phyloP scores from a whole-genome alignment of 1,140 invertebrate genomes.

The Medauroidea extradentata region DNA sequence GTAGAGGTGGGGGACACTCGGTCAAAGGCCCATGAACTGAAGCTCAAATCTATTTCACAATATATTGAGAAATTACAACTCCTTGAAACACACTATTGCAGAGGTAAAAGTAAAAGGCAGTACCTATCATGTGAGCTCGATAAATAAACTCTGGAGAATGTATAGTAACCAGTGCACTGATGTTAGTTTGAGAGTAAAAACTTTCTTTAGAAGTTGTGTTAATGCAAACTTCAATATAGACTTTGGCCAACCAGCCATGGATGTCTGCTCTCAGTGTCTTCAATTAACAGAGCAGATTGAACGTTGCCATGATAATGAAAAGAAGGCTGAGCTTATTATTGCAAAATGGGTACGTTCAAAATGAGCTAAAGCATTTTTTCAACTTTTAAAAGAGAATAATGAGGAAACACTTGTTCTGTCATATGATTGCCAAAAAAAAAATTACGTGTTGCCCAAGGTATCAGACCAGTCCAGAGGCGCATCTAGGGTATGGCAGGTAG shows the following conservation, averaged over 20 bases:
- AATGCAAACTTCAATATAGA: conserved; percentile 20
- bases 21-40: no score
- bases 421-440: conserved; percentile 42
- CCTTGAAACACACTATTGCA: conserved; percentile 15
- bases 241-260: conserved; percentile 21
- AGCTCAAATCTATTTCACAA: conserved; percentile 1
- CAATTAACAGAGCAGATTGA: conserved; percentile 19
- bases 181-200: conserved; percentile 17
- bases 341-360: conserved; percentile 26
- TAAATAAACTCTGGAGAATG: conserved; percentile 8
- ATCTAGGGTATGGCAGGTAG: no score
- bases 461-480: no score
- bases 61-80: conserved; percentile 9
- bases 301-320: conserved; percentile 12
- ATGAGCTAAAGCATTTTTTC: conserved; percentile 33
- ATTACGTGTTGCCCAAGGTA: conserved; percentile 35
- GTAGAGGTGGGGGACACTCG: not conserved
- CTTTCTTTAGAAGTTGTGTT: conserved; percentile 19
- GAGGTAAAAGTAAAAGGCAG: conserved; percentile 7
- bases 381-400: conserved; percentile 28
- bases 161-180: not conserved
- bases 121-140: conserved; percentile 7
- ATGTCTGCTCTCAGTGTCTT: conserved; percentile 25
- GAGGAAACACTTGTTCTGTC: conserved; percentile 23
- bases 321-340: conserved; percentile 13